phyloP scores from a whole-genome alignment of 37 sponge, comb jelly and placozoan genomes.

The Dysidea cf. avara region DNA sequence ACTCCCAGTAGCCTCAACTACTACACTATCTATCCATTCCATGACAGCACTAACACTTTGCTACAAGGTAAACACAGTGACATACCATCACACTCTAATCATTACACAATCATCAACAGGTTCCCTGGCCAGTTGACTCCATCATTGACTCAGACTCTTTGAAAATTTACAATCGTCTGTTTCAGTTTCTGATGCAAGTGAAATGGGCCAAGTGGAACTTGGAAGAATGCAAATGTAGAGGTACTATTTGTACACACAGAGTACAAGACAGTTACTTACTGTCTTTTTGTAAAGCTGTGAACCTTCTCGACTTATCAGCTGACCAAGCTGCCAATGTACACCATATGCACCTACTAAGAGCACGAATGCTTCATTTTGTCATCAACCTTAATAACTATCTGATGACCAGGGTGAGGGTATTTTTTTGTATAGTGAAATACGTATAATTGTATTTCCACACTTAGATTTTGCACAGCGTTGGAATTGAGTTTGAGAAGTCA shows the following conservation, averaged over 20 bases:
- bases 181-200: conserved; percentile 48
- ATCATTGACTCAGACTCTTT: conserved; percentile 31
- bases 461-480: conserved; percentile 63
- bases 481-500: conserved; percentile 38
- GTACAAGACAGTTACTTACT: not conserved
- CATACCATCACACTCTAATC: not conserved
- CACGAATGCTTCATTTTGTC: conserved; percentile 55
- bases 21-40: too few relatives aligned
- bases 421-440: not conserved
- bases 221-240: conserved; percentile 16
- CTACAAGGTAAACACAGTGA: not conserved
- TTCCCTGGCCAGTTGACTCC: conserved; percentile 55
- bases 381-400: conserved; percentile 59
- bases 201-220: conserved; percentile 74
- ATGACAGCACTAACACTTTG: too few relatives aligned
- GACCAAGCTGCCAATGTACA: conserved; percentile 17
- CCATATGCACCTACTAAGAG: conserved; percentile 37
- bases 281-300: not conserved
- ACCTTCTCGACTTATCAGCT: not conserved
- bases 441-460: not conserved
- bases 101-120: conserved; percentile 9
- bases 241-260: not conserved
- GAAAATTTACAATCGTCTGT: conserved; percentile 49
- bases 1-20: too few relatives aligned
- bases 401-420: conserved; percentile 49